phyloP scores from a whole-genome alignment of 2,113 vertebrate species.

The Puffinus mauretanicus region DNA sequence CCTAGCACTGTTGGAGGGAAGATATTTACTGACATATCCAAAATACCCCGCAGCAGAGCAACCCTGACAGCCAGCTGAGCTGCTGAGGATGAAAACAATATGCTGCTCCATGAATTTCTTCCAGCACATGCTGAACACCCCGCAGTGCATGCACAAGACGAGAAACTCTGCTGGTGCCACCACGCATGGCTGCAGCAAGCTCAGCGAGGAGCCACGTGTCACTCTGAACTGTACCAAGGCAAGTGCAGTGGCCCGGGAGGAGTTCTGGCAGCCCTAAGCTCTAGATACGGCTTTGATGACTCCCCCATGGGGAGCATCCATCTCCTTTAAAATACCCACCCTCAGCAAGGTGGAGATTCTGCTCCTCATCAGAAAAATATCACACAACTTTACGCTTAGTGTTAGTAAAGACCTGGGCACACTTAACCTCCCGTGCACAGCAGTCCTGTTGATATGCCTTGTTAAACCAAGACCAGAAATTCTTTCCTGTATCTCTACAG shows the following conservation, averaged over 20 bases:
- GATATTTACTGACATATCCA: neutral
- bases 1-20: neutral
- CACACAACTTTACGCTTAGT: neutral
- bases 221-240: neutral
- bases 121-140: neutral
- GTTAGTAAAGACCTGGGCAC: neutral
- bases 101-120: neutral
- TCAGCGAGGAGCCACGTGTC: neutral
- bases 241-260: rapidly evolving
- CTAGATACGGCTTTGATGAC: neutral
- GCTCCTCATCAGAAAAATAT: neutral
- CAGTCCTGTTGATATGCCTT: neutral
- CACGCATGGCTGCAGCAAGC: neutral
- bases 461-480: neutral
- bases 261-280: neutral
- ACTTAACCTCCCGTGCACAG: neutral
- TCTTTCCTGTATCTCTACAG: neutral
- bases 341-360: neutral
- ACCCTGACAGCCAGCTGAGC: neutral
- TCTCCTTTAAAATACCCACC: neutral
- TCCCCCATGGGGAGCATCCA: neutral
- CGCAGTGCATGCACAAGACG: neutral
- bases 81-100: neutral
- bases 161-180: neutral
- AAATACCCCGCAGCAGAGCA: neutral